phyloP scores from a whole-genome alignment of 2,113 vertebrate genomes.

The Hippolais icterina region DNA sequence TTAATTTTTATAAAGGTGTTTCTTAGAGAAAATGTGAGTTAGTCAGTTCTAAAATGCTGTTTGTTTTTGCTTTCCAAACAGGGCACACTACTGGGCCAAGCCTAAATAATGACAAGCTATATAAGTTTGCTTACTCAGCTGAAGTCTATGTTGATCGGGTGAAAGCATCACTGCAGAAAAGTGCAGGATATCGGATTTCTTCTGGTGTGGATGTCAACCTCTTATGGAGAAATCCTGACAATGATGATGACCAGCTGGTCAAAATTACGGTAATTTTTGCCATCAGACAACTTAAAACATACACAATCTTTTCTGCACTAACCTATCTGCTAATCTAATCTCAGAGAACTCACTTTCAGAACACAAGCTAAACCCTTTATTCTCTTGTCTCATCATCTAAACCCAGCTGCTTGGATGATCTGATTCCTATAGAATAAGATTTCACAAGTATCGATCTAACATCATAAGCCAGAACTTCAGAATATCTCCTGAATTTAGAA shows the following conservation, averaged over 20 bases:
- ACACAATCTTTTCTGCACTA: background rate
- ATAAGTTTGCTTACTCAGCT: conserved; percentile 87
- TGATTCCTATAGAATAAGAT: background rate
- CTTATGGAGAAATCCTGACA: conserved; percentile 89
- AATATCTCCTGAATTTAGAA: background rate
- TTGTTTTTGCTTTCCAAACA: conserved; percentile 60
- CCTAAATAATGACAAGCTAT: conserved; percentile 88
- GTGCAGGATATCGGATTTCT: conserved; percentile 83
- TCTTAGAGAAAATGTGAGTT: background rate
- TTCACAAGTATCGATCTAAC: background rate
- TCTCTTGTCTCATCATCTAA: background rate
- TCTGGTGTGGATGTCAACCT: conserved; percentile 83
- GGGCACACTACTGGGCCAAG: conserved; percentile 86
- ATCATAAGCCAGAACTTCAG: background rate
- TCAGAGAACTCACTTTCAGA: background rate
- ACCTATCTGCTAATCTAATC: background rate
- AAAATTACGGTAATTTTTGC: conserved; percentile 77
- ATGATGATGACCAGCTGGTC: conserved; percentile 88
- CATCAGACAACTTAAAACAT: background rate
- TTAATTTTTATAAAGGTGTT: background rate
- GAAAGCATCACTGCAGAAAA: conserved; percentile 75
- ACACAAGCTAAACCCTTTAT: background rate
- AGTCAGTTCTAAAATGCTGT: background rate
- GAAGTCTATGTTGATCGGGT: conserved; percentile 84
- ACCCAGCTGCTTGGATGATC: background rate